These are phyloP conservation scores for Seira sanloemensis DNA, from an alignment of 2,888 invertebrate genomes.

Conservation along the genomic window DNA sequence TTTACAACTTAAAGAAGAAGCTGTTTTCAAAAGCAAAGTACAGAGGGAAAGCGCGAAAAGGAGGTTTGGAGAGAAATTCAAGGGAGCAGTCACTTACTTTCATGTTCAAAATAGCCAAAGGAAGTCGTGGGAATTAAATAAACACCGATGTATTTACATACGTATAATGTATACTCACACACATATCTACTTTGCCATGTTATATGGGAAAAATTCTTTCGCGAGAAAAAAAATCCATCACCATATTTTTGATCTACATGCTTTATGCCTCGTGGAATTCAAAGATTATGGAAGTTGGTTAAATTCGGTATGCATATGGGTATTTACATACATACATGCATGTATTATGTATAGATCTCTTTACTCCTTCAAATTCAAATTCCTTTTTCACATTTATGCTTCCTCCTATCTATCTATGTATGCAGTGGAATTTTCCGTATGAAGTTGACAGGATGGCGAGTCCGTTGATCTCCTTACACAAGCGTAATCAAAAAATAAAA, in stretches of 20 bases:
- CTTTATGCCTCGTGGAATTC: background rate
- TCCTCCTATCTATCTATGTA: background rate
- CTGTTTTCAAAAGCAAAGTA: background rate
- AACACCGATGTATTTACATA: background rate
- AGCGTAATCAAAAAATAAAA: constrained; percentile 38
- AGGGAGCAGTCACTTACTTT: background rate
- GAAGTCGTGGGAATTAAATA: background rate
- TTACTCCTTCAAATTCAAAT: too few species aligned
- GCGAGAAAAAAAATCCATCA: background rate
- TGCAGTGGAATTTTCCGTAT: background rate
- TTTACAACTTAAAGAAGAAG: background rate
- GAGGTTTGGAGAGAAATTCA: background rate
- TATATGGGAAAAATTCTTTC: background rate
- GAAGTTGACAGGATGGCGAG: background rate
- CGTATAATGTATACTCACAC: background rate
- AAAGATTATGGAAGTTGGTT: background rate
- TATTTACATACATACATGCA: too few species aligned
- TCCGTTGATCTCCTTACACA: background rate
- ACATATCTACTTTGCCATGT: background rate
- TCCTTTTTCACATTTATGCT: too few species aligned
- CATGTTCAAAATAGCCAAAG: background rate
- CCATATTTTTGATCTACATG: background rate
- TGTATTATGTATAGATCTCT: too few species aligned
- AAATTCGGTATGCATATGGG: background rate
- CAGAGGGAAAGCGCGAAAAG: too few species aligned